A percentile compares a stretch with the other conserved stretches of the same genome.
phyloP scores from a whole-genome alignment of 2,797 vertebrate genomes.

The Myotis vivesi region DNA sequence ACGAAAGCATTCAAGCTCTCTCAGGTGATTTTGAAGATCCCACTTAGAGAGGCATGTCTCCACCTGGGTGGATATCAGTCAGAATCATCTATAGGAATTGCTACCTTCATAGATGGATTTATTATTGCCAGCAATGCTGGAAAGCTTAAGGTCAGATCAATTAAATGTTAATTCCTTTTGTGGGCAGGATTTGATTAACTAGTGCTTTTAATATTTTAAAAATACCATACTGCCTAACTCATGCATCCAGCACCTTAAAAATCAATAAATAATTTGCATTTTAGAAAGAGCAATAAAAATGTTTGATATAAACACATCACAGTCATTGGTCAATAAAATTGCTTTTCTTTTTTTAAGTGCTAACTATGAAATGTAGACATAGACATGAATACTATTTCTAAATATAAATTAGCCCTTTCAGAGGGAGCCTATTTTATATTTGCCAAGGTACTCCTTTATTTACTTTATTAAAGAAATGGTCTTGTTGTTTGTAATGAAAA shows the following conservation, averaged over 20 bases:
- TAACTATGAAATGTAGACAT: constrained; percentile 25
- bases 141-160: constrained; percentile 49
- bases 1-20: neutral
- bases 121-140: constrained; percentile 23
- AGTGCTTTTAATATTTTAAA: constrained; percentile 63
- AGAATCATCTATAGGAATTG: neutral
- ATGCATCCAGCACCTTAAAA: constrained; percentile 48
- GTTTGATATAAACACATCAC: constrained; percentile 31
- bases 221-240: neutral
- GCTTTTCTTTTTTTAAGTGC: constrained; percentile 12
- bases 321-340: constrained; percentile 21
- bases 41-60: neutral
- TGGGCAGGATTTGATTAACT: constrained; percentile 54
- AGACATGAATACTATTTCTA: constrained; percentile 33
- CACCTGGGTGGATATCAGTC: neutral
- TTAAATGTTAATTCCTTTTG: constrained; percentile 51
- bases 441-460: neutral
- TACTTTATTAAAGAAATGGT: constrained; percentile 40
- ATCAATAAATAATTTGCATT: constrained; percentile 69
- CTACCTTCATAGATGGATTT: constrained; percentile 17
- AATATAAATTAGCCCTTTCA: constrained; percentile 23
- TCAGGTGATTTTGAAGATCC: neutral
- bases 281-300: constrained; percentile 57
- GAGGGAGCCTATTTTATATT: constrained; percentile 5
- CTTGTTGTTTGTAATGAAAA: constrained; percentile 51